Conservation (phyloP, 92 coral and sea anemone genomes). For the Galaxea fascicularis region DNA sequence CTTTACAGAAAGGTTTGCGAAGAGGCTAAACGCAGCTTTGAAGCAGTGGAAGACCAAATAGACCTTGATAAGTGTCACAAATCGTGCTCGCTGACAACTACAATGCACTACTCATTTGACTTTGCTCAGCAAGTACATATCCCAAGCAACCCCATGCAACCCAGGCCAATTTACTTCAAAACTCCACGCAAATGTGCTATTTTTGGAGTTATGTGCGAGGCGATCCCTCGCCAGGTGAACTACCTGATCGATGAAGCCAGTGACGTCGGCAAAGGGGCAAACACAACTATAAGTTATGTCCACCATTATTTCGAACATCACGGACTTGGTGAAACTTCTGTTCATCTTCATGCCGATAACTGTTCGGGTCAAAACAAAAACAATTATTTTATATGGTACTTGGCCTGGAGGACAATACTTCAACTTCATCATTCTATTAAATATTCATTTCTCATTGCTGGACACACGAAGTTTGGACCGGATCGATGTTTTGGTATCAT, state of each 20-base stretch:
- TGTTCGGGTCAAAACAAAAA: constrained; percentile 53
- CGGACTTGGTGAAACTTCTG: neutral
- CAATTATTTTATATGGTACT: constrained; percentile 55
- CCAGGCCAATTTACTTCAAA: constrained; percentile 48
- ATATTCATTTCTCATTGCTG: constrained; percentile 53
- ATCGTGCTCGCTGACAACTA: constrained; percentile 22
- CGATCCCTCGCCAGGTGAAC: neutral
- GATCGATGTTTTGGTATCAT: no score
- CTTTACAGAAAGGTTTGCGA: constrained; percentile 27
- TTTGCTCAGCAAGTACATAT: constrained; percentile 50
- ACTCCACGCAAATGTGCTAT: neutral
- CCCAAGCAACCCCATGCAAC: constrained; percentile 36
- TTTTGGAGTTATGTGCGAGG: neutral
- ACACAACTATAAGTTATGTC: constrained; percentile 56
- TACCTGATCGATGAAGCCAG: constrained; percentile 54
- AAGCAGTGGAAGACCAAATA: neutral
- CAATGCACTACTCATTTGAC: constrained; percentile 21
- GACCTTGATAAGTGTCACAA: neutral
- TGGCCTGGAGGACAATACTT: constrained; percentile 49
- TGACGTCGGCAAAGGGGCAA: constrained; percentile 54
- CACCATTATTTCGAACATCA: neutral
- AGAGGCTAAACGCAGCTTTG: neutral
- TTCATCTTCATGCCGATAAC: constrained; percentile 52
- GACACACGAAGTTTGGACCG: constrained; percentile 58
- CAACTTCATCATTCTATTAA: constrained; percentile 34